Base-by-base conservation (phyloP, 2,797 vertebrate genomes). In the Scleropages formosus region DNA sequence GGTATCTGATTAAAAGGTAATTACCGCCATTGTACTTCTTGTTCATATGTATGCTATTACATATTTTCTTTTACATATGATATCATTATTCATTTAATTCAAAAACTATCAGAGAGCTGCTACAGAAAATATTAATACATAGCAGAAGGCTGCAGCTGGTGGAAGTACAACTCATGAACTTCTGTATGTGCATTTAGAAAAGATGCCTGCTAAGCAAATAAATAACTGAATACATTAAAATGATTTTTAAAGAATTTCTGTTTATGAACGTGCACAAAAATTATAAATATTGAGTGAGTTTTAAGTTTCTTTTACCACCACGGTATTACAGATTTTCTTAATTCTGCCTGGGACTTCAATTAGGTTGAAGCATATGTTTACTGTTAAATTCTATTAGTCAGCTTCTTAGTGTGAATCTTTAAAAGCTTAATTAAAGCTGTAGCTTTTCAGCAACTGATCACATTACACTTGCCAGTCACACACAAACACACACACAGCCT, bases 391-490 rank as follows among this genome's bases (percentile, higher is more conserved):
- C 59, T 56, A 73, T 73, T 73, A 73, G 56, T 73, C 72, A 47
- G 59, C 59, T 72, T 27, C 59, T 73, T 63, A 73, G 39, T 20
- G 59, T 62, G 39, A 73, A 73, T 31, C 59, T 73, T 63, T 62
- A 62, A 73, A 72, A 44, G 70, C 70, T 72, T 72, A 72, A 72
- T 72, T 72, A 72, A 72, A 60, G 70, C 70, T 59, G 70, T 10
- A 39, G 53, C 70, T 72, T 72, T 72, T 72, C 56, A 72, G 70
- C 59, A 72, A 61, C 70, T 64, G 74, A 53, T 56, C 73, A 65
- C 62, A 65, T 56, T 47, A 66, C 73, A 74, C 49, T 39, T 12
- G 13, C 46, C 46, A 53, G 26, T 3, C 6, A 46, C 64, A 16
- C 27, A 31, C 31, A 31, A 16, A n/a, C 63, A 65, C n/a, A 46